These are phyloP conservation scores for Galago senegalensis DNA, from an alignment of 2,797 vertebrate genomes.

Conservation along the genomic window DNA sequence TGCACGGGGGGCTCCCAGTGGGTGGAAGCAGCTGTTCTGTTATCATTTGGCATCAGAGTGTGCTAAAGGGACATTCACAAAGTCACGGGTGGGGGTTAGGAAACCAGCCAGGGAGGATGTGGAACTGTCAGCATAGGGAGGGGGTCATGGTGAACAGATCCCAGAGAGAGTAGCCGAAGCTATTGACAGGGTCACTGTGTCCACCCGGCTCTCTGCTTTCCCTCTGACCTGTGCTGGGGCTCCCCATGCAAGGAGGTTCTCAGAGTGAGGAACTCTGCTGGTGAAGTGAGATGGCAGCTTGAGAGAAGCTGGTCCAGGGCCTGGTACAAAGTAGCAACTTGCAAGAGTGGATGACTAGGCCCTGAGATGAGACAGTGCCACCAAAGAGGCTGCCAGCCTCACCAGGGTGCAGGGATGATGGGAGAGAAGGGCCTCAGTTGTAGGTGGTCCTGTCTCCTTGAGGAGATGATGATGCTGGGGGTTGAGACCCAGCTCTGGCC, in stretches of 20 bases:
- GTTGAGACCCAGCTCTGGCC: not conserved
- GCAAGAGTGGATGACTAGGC: not conserved
- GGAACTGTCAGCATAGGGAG: not conserved
- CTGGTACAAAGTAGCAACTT: not conserved
- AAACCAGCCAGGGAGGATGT: rapidly evolving
- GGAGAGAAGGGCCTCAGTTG: not conserved
- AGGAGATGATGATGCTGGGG: not conserved
- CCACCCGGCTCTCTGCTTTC: not conserved
- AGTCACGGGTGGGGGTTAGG: not conserved
- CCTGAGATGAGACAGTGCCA: too few relatives aligned
- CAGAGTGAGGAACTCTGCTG: not conserved
- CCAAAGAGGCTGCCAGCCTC: not conserved
- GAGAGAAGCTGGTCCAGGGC: not conserved
- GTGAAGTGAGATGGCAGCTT: not conserved
- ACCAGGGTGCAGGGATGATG: not conserved
- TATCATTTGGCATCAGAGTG: not conserved
- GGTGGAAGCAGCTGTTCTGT: not conserved
- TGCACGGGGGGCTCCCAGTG: rapidly evolving
- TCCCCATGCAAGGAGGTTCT: not conserved
- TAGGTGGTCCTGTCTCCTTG: not conserved
- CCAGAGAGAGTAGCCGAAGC: not conserved
- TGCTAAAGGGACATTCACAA: not conserved
- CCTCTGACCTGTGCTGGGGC: not conserved
- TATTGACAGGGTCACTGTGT: rapidly evolving
- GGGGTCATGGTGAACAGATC: too few relatives aligned